phyloP scores from a whole-genome alignment of 1,140 invertebrate genomes.

The Anoplophora glabripennis region DNA sequence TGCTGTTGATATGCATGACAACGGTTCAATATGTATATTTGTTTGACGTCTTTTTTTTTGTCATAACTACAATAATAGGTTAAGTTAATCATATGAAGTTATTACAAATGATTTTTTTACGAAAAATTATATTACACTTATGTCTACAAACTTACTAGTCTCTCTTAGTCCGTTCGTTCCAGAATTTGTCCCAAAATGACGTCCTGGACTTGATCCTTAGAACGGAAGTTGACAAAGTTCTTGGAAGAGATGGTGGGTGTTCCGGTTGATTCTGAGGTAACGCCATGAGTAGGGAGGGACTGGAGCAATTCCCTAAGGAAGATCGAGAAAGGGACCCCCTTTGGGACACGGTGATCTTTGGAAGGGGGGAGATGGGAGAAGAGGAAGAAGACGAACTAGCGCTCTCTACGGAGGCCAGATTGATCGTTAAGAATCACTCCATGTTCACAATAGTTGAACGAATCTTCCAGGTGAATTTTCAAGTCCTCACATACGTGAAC shows the following conservation, averaged over 20 bases:
- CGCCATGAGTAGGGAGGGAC: conserved; percentile 56
- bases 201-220: conserved; percentile 69
- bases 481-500: no score
- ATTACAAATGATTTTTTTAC: no score
- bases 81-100: no score
- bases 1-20: no score
- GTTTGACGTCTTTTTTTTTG: no score
- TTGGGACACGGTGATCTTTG: conserved; percentile 37
- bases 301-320: conserved; percentile 47
- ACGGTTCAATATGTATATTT: no score
- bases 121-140: no score
- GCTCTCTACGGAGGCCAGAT: conserved; percentile 37
- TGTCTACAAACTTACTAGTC: conserved; percentile 60
- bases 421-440: neutral
- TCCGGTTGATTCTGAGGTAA: conserved; percentile 51
- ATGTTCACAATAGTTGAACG: no score
- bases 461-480: no score
- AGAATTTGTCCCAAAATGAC: conserved; percentile 81
- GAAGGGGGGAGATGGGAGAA: conserved; percentile 35
- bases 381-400: conserved; percentile 26
- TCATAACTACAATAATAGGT: no score
- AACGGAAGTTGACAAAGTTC: conserved; percentile 76
- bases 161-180: conserved; percentile 63
- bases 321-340: conserved; percentile 43
- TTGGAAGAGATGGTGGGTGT: conserved; percentile 57